Conservation (phyloP, 2,888 invertebrate genomes). For the Strigamia transsilvanica region DNA sequence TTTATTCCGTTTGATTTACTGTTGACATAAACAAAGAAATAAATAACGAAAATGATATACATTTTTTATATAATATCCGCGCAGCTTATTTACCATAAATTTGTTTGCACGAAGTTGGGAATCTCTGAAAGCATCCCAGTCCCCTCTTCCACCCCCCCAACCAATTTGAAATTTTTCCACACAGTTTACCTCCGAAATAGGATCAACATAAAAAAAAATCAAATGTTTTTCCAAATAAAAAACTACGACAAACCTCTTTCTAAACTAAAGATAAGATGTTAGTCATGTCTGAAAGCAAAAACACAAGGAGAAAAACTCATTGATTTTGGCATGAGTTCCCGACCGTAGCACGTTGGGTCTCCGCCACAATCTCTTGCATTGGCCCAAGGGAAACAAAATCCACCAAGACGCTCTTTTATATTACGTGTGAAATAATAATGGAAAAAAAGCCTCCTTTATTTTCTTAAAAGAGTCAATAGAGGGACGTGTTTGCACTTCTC, state of each 20-base stretch:
- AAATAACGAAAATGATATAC: background rate
- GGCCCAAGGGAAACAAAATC: constrained; percentile 49
- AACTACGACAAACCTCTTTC: constrained; percentile 39
- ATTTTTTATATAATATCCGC: background rate
- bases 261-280: constrained; percentile 37
- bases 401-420: constrained; percentile 28
- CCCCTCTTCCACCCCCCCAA: too few relatives aligned
- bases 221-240: constrained; percentile 40
- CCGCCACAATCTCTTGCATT: constrained; percentile 45
- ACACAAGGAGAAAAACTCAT: constrained; percentile 40
- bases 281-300: constrained; percentile 40
- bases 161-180: constrained; percentile 24
- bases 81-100: background rate
- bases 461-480: constrained; percentile 15
- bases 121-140: background rate
- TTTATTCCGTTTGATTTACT: background rate
- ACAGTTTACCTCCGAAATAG: constrained; percentile 35
- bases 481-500: constrained; percentile 9
- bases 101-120: background rate
- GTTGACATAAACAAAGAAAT: background rate
- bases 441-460: constrained; percentile 23
- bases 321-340: constrained; percentile 47
- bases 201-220: constrained; percentile 45
- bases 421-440: constrained; percentile 39
- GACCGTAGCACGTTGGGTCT: constrained; percentile 45